Base-by-base conservation (phyloP, 2,888 invertebrate genomes). In the Amaurobius ferox region DNA sequence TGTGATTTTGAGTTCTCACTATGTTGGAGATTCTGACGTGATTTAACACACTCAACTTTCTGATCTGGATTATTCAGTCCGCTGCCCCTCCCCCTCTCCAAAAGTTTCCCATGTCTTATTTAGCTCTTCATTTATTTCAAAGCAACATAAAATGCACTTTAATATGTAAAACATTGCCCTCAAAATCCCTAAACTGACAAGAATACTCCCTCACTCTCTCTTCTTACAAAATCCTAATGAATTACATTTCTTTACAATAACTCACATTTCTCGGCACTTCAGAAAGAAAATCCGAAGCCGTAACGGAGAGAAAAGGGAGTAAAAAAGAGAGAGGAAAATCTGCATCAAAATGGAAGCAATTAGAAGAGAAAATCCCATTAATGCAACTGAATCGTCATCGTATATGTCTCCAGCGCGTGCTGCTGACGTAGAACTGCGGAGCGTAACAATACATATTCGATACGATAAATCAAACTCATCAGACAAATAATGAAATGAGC, bases 381-480 rank as follows among this genome's bases (percentile, higher is more conserved):
- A 72, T 76, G 39, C 48, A 83, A 35, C 70, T 61, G 32, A 40
- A 26, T n/a, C 26, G 32, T 29, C 64, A 68, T 68, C 61, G 62
- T 48, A 66, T 67, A 9, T 67, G 73, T 72, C 26, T 30, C n/a
- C 5, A 19, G 62, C 81, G 68, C 64, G 81, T 83, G 80, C 73
- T 28, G 2, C 6, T 40, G 80, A 81, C 81, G 44, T 48, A 40
- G 48, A 62, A 48, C 26, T 28, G 11, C 16, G n/a, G n/a, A n/a
- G n/a, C n/a, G n/a, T 39, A 68, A 78, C 70, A 70, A 70, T 30
- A 29, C 29, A 48, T 19, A 11, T 16, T 48, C n/a, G 30, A 7
- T 48, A n/a, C 55, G 76, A 83, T 83, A 83, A 83, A 83, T 83
- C 81, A 83, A 76, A 70, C 62, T 66, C 30, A 30, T 76, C 70